Base-by-base conservation (phyloP, 2,113 vertebrate species). In the Scopus umbretta region DNA sequence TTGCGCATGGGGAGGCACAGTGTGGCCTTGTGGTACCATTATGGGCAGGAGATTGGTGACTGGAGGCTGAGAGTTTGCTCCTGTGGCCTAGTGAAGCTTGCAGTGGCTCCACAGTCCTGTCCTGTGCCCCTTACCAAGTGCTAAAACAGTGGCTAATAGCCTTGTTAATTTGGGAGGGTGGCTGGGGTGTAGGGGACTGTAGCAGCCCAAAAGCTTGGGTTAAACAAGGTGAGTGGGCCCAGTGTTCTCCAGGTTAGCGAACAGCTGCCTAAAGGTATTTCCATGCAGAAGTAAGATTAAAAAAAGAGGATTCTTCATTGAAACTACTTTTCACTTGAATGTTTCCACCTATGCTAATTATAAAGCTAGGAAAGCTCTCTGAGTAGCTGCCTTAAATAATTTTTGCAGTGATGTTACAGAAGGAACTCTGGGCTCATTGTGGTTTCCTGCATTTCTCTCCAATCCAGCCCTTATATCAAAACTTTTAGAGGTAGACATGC, bases 91-190 rank as follows among this genome's bases (percentile, higher is more conserved):
- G 2, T 4, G 2, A 2, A 15, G 49, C 7, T 17, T 2, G 9
- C 2, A 34, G 10, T 3, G 16, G 32, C 9, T 11, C 6, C 7
- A 2, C 1, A 1, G 4, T 27, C 5, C 4, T 3, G 38, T 13
- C 2, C 12, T 1, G 10, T 4, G 16, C 1, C 3, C 4, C 6
- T 14, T 0, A 4, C 17, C 1, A 21, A 7, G 5, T 2, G 6
- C 26, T 22, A 0, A 1, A 10, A 32, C 32, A 4, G 10, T 12
- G 40, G 16, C 2, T 10, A 2, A 3, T 6, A 16, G 12, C 9
- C 4, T 5, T 7, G 52, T 27, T 3, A 1, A 1, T 63, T 49
- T 7, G 10, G 19, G 21, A 18, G 45, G 45, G 45, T 9, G 45
- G n/a, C n/a, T 20, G 45, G 4, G 4, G 17, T 2, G 10, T 26